Evolutionary conservation across 2,113 vertebrate species (phyloP).

Genomic region (Hypanus sabinus): DNA sequence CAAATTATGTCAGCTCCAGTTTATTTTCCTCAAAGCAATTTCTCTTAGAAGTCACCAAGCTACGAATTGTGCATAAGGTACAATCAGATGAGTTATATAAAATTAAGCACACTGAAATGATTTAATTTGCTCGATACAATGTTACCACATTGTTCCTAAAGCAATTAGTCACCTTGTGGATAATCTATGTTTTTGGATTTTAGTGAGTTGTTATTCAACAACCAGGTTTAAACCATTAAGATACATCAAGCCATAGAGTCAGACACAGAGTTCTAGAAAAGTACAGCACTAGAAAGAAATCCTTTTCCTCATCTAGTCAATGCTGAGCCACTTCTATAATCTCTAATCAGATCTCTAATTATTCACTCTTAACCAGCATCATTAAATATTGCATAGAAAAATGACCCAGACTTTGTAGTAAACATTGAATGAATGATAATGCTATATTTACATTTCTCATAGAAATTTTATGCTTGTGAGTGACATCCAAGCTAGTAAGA

Average conservation of each 20-base stretch:
- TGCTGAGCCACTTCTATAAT: too few relatives aligned
- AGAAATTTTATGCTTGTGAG: neutral
- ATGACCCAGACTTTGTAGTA: neutral
- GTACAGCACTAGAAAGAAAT: too few relatives aligned
- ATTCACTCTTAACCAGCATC: neutral
- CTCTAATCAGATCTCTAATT: neutral
- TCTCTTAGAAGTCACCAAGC: neutral
- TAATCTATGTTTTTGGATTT: neutral
- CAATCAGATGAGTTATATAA: neutral
- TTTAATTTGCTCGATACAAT: neutral
- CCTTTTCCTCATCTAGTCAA: too few relatives aligned
- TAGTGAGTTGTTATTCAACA: neutral
- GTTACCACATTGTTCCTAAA: neutral
- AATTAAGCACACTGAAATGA: conserved; percentile 14
- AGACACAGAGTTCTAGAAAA: too few relatives aligned
- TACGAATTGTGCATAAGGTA: conserved; percentile 6
- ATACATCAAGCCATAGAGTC: too few relatives aligned
- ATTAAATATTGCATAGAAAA: neutral
- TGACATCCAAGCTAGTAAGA: neutral
- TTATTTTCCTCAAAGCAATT: neutral
- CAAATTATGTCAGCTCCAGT: neutral
- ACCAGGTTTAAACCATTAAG: neutral
- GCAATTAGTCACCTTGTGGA: neutral
- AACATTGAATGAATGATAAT: neutral
- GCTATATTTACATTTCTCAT: neutral